Evolutionary conservation across 1,140 invertebrate species (phyloP).

Genomic region (Leptopilina boulardi): DNA sequence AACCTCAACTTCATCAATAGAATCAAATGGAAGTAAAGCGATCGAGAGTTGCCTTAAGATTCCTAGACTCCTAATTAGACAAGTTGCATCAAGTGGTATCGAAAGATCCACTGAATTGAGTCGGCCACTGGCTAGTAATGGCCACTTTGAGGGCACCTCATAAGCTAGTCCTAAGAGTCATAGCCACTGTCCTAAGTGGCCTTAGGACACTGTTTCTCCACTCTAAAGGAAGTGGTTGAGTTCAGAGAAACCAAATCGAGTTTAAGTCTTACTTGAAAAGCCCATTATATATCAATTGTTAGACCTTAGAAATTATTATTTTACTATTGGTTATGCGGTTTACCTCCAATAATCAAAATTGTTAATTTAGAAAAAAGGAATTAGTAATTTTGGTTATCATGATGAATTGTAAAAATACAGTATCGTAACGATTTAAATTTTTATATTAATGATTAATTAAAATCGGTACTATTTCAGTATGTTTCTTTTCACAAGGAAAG

Average conservation of each 20-base stretch:
- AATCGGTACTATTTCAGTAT: too few species aligned
- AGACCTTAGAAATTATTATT: too few species aligned
- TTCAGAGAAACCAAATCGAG: neutral
- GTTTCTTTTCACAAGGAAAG: too few species aligned
- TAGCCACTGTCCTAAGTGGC: conserved; percentile 65
- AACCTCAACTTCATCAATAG: conserved; percentile 6
- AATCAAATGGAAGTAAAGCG: neutral
- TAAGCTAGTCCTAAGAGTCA: conserved; percentile 65
- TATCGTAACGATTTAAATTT: too few species aligned
- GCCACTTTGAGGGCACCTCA: conserved; percentile 72
- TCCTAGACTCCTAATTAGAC: conserved; percentile 62
- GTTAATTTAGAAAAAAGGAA: too few species aligned
- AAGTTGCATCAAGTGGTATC: conserved; percentile 54
- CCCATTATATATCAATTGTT: neutral
- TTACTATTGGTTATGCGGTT: too few species aligned
- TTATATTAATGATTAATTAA: too few species aligned
- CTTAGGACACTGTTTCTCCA: conserved; percentile 63
- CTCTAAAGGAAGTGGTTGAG: conserved; percentile 1
- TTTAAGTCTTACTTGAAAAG: conserved; percentile 15
- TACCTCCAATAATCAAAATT: too few species aligned
- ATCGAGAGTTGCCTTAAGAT: conserved; percentile 40
- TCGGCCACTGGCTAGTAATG: conserved; percentile 66
- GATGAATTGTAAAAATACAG: too few species aligned
- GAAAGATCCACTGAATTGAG: conserved; percentile 44
- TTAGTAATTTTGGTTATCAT: too few species aligned